phyloP scores from a whole-genome alignment of 2,797 vertebrate genomes.

The Xiphorhynchus erythropygius region DNA sequence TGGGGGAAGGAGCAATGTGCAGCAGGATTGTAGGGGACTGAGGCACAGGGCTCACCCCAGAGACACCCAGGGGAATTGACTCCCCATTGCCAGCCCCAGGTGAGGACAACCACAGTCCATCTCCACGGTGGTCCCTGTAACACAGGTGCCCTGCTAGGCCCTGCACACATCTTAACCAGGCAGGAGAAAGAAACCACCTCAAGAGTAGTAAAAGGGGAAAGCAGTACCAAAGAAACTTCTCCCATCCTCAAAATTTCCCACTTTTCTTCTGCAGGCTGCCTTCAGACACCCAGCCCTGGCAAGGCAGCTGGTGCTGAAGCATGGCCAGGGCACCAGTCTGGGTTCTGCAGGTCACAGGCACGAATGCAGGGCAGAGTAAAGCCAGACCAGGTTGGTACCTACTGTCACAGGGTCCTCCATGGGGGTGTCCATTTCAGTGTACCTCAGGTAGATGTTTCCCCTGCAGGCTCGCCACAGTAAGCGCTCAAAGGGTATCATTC shows the following conservation, averaged over 20 bases:
- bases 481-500: conserved; percentile 80
- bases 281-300: background rate
- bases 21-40: background rate
- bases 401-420: conserved; percentile 81
- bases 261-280: background rate
- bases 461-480: conserved; percentile 82
- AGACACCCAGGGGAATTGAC: background rate
- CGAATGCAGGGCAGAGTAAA: accelerated
- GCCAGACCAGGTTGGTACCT: background rate
- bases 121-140: accelerated
- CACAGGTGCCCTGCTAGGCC: background rate
- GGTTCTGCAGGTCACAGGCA: background rate
- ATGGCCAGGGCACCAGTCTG: accelerated
- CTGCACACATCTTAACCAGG: background rate
- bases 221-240: background rate
- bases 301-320: background rate
- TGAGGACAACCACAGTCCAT: background rate
- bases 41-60: background rate
- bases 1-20: background rate
- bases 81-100: background rate
- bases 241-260: background rate
- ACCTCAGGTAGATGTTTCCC: conserved; percentile 82
- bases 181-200: background rate
- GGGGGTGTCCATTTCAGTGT: conserved; percentile 75
- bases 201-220: background rate